phyloP scores from a whole-genome alignment of 1,140 invertebrate genomes.

The Drosophila nikananu region DNA sequence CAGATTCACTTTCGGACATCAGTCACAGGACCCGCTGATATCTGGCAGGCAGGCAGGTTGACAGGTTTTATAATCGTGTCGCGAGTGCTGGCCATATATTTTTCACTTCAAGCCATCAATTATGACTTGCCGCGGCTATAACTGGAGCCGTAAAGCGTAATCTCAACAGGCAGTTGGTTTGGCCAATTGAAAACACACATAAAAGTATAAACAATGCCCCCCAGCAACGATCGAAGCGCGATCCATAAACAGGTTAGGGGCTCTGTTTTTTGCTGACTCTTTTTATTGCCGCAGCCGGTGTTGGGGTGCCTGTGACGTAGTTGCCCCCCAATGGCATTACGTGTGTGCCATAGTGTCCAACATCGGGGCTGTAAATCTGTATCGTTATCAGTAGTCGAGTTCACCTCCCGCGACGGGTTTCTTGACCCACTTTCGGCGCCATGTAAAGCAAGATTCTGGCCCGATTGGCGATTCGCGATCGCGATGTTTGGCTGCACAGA shows the following conservation, averaged over 20 bases:
- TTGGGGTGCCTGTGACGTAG: constrained; percentile 35
- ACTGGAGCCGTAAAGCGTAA: constrained; percentile 44
- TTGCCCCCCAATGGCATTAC: constrained; percentile 2
- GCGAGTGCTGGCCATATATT: constrained; percentile 23
- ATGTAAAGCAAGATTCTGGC: constrained; percentile 16
- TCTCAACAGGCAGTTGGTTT: constrained; percentile 45
- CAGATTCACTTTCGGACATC: constrained; percentile 14
- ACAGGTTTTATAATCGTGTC: constrained; percentile 29
- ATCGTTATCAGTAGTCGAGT: constrained; percentile 25
- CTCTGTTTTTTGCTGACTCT: constrained; percentile 29
- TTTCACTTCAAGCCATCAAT: constrained; percentile 12
- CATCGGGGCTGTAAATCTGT: constrained; percentile 21
- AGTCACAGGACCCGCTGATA: constrained; percentile 24
- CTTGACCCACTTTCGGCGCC: constrained; percentile 26
- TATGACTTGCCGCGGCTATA: constrained; percentile 26
- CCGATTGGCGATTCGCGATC: constrained; percentile 3
- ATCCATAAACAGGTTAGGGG: constrained; percentile 39
- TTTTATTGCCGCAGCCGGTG: constrained; percentile 28
- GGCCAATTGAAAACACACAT: constrained; percentile 43
- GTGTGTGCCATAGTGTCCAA: background rate
- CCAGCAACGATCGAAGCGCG: constrained; percentile 36
- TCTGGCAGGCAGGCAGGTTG: background rate
- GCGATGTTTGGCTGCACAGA: background rate
- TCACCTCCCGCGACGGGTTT: constrained; percentile 13
- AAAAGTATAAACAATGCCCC: constrained; percentile 41